Evolutionary conservation across 2,888 invertebrate genomes (phyloP).

Genomic region (Linnaemya tessellans): DNA sequence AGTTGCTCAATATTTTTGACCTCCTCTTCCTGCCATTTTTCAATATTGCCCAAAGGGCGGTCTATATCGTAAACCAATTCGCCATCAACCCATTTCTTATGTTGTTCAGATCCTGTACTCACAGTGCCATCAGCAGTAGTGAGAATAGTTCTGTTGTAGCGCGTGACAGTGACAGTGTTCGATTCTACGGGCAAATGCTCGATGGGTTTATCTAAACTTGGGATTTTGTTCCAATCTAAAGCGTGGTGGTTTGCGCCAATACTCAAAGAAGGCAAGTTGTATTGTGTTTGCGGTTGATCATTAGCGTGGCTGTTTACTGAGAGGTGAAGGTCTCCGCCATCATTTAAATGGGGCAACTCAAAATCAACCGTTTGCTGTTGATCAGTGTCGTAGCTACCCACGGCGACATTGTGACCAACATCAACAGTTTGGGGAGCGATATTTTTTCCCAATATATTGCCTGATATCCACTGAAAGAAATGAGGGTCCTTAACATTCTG

Average conservation of each 20-base stretch:
- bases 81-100: conserved; percentile 80
- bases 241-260: not conserved
- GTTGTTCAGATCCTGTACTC: conserved; percentile 78
- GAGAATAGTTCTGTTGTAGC: conserved; percentile 79
- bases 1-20: conserved; percentile 78
- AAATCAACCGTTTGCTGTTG: not conserved
- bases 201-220: not conserved
- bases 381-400: not conserved
- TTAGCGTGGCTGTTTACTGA: too few relatives aligned
- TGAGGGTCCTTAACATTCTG: conserved; percentile 78
- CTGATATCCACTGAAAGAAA: conserved; percentile 81
- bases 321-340: not conserved
- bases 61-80: conserved; percentile 78
- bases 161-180: not conserved
- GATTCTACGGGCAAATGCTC: not conserved
- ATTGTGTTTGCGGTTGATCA: not conserved
- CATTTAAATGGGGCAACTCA: not conserved
- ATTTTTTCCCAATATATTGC: conserved; percentile 76
- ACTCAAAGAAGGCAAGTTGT: not conserved
- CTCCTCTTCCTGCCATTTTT: conserved; percentile 80
- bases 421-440: not conserved
- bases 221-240: too few relatives aligned
- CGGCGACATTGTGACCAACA: not conserved
- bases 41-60: conserved; percentile 79
- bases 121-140: conserved; percentile 78